Percentiles rank a stretch among this genome's conserved stretches.
These are phyloP conservation scores for Acipenser oxyrinchus DNA, from an alignment of 2,797 vertebrate genomes.

Conservation along the genomic window DNA sequence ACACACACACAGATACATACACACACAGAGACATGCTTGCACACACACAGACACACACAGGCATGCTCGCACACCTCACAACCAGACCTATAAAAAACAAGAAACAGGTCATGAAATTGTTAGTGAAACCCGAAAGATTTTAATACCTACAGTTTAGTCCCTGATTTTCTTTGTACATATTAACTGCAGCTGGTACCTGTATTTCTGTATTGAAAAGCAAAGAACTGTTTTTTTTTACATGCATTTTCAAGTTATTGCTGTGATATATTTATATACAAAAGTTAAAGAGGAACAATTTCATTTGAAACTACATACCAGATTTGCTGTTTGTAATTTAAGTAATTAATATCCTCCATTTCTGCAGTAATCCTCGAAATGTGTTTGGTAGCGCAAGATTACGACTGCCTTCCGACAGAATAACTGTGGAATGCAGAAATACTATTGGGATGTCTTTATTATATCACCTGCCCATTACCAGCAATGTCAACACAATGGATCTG, in stretches of 20 bases:
- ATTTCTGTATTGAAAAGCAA: constrained; percentile 49
- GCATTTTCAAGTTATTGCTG: constrained; percentile 98
- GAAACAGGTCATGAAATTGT: constrained; percentile 49
- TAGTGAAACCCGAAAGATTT: constrained; percentile 55
- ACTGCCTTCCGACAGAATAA: too few species aligned
- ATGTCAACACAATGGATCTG: too few species aligned
- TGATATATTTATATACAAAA: constrained; percentile 69
- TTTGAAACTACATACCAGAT: too few species aligned
- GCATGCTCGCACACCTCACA: too few species aligned
- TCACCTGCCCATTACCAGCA: too few species aligned
- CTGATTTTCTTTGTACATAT: constrained; percentile 62
- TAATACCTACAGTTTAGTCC: constrained; percentile 57
- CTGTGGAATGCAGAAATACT: too few species aligned
- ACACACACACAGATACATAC: too few species aligned
- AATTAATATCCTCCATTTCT: constrained; percentile 19
- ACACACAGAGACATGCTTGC: too few species aligned
- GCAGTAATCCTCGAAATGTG: constrained; percentile 3
- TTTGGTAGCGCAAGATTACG: neutral
- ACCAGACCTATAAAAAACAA: constrained; percentile 22
- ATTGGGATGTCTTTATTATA: too few species aligned
- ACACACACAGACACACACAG: too few species aligned
- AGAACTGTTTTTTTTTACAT: constrained; percentile 68
- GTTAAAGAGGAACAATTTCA: constrained; percentile 69
- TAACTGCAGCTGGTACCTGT: constrained; percentile 65
- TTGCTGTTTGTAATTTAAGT: too few species aligned